Evolutionary conservation across 2,888 invertebrate species (phyloP).

Genomic region (Morpho deidamia): DNA sequence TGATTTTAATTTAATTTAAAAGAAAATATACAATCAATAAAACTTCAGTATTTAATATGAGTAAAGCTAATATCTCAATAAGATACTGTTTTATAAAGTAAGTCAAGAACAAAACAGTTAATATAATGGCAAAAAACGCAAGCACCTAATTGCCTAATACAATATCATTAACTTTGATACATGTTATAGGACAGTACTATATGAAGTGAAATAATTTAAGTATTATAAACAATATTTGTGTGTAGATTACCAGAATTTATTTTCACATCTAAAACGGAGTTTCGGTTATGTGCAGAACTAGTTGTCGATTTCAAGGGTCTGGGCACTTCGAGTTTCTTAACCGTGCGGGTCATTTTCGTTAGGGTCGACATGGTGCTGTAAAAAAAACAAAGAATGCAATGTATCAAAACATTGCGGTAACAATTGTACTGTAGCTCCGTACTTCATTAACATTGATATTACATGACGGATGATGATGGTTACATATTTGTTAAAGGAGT

Average conservation of each 20-base stretch:
- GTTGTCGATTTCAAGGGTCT: conserved; percentile 83
- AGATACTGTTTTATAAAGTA: neutral
- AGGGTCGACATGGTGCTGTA: conserved; percentile 76
- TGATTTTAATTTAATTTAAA: too few relatives aligned
- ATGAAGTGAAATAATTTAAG: neutral
- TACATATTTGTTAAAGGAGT: conserved; percentile 50
- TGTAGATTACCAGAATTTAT: conserved; percentile 67
- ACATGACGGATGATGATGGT: conserved; percentile 41
- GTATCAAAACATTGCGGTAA: conserved; percentile 17
- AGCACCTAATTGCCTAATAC: neutral
- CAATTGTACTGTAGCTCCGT: neutral
- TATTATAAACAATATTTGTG: conserved; percentile 26
- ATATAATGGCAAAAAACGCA: neutral
- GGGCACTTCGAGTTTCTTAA: conserved; percentile 86
- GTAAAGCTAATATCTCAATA: neutral
- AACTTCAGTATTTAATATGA: too few relatives aligned
- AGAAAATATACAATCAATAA: too few relatives aligned
- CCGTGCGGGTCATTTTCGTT: conserved; percentile 82
- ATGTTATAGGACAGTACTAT: neutral
- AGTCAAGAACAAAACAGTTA: conserved; percentile 12
- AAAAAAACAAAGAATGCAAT: conserved; percentile 37
- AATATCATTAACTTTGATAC: neutral
- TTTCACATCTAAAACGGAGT: conserved; percentile 72
- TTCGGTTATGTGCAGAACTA: conserved; percentile 73
- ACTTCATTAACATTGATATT: conserved; percentile 11